Base-by-base conservation (phyloP, 2,888 invertebrate genomes). In the Cryptocheilus praepositus region DNA sequence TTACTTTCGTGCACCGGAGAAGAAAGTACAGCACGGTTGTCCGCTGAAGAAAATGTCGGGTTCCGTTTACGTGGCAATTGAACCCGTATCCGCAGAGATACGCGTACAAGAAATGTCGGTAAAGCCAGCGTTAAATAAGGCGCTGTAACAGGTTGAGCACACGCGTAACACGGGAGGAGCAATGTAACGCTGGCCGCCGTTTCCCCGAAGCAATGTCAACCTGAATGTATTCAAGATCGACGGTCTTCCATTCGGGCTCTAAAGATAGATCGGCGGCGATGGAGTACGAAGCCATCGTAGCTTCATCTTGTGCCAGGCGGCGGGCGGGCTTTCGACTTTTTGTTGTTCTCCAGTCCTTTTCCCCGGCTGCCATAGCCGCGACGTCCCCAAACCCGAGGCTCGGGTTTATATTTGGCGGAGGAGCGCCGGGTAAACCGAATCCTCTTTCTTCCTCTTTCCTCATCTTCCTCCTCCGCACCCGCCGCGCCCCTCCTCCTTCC, bases 381-480 rank as follows among this genome's bases (percentile, higher is more conserved):
- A 8, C 36, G 36, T 36, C 36, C 36, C 7, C 36, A 36, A 36
- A 36, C 36, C 11, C 36, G 36, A 36, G 58, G 57, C 64, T 57
- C 54, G 8, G 22, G 79, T 79, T 79, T 79, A 79, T 79, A 79
- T 79, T 79, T 79, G 77, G 79, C 74, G 45, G 59, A 54, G 53
- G 53, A 46, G 25, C 13, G 25, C 36, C 36, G 36, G 36, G 36
- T 36, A 36, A 2, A 11, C 36, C 36, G 7, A 11, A 11, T 11
- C 36, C 36, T 36, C 36, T 25, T 25, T 25, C 25, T 25, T 25
- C 2, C 25, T 11, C 36, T 11, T 36, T 11, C 3, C 36, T 51
- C 25, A 19, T 53, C 3, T 22, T 46, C 15, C 13, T 22, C 11
- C 28, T 8, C 60, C 25, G 1, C 36, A 4, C 36, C 36, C 36